Base-by-base conservation (phyloP, 2,113 vertebrate genomes). In the Grus americana region DNA sequence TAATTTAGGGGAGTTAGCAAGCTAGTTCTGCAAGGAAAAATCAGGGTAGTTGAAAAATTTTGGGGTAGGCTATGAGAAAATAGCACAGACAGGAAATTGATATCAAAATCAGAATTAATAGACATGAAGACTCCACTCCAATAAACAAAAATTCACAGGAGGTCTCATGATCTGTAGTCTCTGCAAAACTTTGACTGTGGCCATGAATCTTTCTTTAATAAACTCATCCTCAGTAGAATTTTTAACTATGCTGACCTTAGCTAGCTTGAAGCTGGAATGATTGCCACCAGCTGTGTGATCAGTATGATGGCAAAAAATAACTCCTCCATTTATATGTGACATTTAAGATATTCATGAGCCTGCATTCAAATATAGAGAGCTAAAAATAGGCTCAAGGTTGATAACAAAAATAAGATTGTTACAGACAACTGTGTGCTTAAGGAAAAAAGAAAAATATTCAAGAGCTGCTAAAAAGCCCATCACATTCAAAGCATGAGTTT, bases 251-350 rank as follows among this genome's bases (percentile, higher is more conserved):
- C 54, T n/a, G 19, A 21, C 8, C 17, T 63, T 80, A 47, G 18
- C 15, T 81, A 73, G 40, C 26, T 73, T 78, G 27, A 72, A 79
- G 32, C 9, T 83, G 49, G 26, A 88, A 52, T 80, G 54, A 83
- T 73, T 86, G 59, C 74, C 34, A 82, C n/a, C 74, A 93, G 79
- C 86, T 96, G 44, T 88, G 72, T 72, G 29, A 89, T 86, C 55
- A 79, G 6, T 49, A n/a, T 42, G 44, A 75, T 17, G 17, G 11
- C n/a, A 27, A 40, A 86, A 94, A 96, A 92, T 79, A 3, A 59
- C 71, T 79, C 44, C 52, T 90, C 30, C 11, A 22, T 68, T 83
- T 80, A 19, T 65, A 52, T 26, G 19, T 67, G 79, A 49, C 27
- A 79, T 86, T 80, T 76, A 59, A 86, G 36, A 61, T 65, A 80